A percentile compares a stretch with the other conserved stretches of the same genome.
These are phyloP conservation scores for Thera britannica DNA, from an alignment of 2,888 invertebrate genomes.

Conservation along the genomic window DNA sequence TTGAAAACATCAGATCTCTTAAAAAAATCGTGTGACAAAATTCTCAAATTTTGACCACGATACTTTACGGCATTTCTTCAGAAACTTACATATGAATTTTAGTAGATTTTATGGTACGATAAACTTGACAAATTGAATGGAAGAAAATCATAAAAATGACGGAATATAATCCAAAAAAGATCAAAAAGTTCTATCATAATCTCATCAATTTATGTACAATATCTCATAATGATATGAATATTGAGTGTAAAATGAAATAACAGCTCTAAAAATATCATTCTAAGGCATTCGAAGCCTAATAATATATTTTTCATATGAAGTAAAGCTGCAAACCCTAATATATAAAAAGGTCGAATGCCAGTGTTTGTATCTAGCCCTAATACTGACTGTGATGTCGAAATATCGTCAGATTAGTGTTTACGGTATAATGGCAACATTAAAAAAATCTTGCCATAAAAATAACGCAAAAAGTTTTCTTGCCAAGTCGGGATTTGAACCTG, in stretches of 20 bases:
- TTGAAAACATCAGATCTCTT: background rate
- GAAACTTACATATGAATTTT: background rate
- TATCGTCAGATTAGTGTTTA: constrained; percentile 38
- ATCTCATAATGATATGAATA: background rate
- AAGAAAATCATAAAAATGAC: background rate
- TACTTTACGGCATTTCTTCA: background rate
- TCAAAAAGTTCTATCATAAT: too few relatives aligned
- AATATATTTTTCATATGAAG: constrained; percentile 21
- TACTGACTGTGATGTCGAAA: constrained; percentile 60
- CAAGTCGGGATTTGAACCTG: constrained; percentile 7
- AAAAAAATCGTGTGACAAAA: background rate
- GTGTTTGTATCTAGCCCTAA: constrained; percentile 48
- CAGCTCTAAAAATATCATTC: constrained; percentile 20
- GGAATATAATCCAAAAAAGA: constrained; percentile 2
- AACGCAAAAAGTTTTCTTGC: constrained; percentile 10
- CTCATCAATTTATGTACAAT: too few relatives aligned
- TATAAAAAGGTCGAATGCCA: constrained; percentile 43
- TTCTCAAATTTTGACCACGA: background rate
- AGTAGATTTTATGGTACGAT: background rate
- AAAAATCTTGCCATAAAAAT: constrained; percentile 33
- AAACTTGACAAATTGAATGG: background rate
- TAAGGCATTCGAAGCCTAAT: constrained; percentile 1
- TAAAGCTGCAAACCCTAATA: constrained; percentile 26
- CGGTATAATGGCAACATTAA: constrained; percentile 22
- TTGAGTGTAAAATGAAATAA: background rate